Evolutionary conservation across 2,888 invertebrate genomes (phyloP).

Genomic region (Halictus quadricinctus): DNA sequence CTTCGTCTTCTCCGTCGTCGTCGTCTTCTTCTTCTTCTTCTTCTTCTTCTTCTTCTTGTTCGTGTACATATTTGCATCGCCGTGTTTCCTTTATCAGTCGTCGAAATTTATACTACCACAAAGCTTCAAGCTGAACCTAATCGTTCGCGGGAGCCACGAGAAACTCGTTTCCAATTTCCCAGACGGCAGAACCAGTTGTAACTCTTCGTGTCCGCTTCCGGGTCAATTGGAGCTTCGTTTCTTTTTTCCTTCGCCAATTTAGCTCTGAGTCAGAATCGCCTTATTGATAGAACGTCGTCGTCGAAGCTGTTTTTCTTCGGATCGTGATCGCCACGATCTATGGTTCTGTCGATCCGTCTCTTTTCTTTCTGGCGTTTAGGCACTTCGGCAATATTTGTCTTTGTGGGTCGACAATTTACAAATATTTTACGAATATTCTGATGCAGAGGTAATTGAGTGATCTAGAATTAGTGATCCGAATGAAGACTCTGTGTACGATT

Average conservation of each 20-base stretch:
- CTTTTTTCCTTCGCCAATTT: slow-evolving; percentile 74
- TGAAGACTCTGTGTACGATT: no score
- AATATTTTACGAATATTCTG: no score
- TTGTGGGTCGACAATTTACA: no score
- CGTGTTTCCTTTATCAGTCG: slow-evolving; percentile 15
- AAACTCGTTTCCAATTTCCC: slow-evolving; percentile 4
- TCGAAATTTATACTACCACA: slow-evolving; percentile 14
- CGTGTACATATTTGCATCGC: slow-evolving; percentile 41
- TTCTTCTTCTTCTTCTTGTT: not conserved
- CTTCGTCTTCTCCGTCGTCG: not conserved
- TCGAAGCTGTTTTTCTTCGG: not conserved
- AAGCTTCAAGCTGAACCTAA: not conserved
- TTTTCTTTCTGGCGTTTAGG: not conserved
- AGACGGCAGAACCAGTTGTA: slow-evolving; percentile 1
- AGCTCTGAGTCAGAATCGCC: slow-evolving; percentile 70
- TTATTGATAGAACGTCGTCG: slow-evolving; percentile 52
- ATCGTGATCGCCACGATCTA: not conserved
- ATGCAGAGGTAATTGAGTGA: no score
- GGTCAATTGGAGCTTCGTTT: slow-evolving; percentile 72
- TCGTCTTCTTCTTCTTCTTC: not conserved
- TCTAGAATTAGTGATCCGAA: no score
- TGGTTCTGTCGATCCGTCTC: not conserved
- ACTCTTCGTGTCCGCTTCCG: slow-evolving; percentile 72
- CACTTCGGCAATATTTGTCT: not conserved
- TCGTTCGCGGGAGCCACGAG: not conserved